Conservation (phyloP, 1,140 invertebrate species). For the Musca domestica region DNA sequence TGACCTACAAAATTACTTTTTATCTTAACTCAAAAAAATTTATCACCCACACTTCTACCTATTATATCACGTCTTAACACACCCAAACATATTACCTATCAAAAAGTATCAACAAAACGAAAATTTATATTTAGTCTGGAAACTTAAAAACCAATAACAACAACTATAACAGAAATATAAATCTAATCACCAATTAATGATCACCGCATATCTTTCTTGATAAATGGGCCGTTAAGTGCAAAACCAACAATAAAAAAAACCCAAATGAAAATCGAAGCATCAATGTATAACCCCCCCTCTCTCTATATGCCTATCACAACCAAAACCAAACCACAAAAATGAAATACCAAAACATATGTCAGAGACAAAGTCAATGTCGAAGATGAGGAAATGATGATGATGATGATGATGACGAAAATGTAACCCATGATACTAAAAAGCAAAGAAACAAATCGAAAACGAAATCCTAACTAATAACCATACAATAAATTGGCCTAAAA, state of each 20-base stretch:
- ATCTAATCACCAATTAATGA: slow-evolving; percentile 24
- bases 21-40: too few relatives aligned
- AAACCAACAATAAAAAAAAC: slow-evolving; percentile 11
- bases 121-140: too few relatives aligned
- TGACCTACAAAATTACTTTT: too few relatives aligned
- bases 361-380: too few relatives aligned
- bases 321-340: not conserved
- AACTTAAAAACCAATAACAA: not conserved
- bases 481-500: slow-evolving; percentile 21
- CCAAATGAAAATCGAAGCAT: slow-evolving; percentile 2
- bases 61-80: too few relatives aligned
- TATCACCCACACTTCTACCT: too few relatives aligned
- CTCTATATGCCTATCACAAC: not conserved
- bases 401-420: not conserved
- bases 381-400: not conserved
- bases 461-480: slow-evolving; percentile 9
- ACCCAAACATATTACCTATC: not conserved
- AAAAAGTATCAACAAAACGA: not conserved
- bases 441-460: not conserved
- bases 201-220: slow-evolving; percentile 16
- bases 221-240: slow-evolving; percentile 24
- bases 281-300: slow-evolving; percentile 16
- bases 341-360: slow-evolving; percentile 3
- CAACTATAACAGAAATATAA: slow-evolving; percentile 4
- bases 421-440: not conserved